Evolutionary conservation across 2,113 vertebrate species (phyloP), one percentile per base, ranked within the genome.

Genomic region (Phasianus colchicus): DNA sequence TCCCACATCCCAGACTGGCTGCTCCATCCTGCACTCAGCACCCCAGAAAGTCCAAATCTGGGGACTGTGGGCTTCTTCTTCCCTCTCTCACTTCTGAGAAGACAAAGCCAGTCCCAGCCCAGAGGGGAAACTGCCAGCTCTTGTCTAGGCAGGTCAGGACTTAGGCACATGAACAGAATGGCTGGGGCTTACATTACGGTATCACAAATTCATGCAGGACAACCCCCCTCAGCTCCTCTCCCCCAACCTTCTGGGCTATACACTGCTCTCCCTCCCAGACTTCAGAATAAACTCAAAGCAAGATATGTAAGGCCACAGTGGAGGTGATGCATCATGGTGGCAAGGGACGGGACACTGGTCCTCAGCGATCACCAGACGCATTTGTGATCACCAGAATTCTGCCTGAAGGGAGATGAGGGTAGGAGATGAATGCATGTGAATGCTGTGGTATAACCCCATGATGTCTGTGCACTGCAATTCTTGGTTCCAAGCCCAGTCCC

Each of bases 311-410:
- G 4, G 11, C 18, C 48, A 50, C 36, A 45, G 72, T 42, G 13
- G 77, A 76, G 63, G n/a, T 91, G 58, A 14, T 5, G 4, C 48
- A 21, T 82, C 45, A 48, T 6, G 15, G 19, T 80, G 25, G 50
- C 30, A 13, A 85, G 86, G 24, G 12, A 75, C 0, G 0, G 42
- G n/a, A 61, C 0, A 0, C 12, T 1, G 3, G 18, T 32, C 27
- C 25, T 74, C 72, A 45, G 4, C 45, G 0, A 0, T 0, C 27
- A 4, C 45, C 57, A n/a, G 27, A 27, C 70, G 63, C 9, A 5
- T 43, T 77, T 25, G 7, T 10, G 6, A 10, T 32, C 20, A 17
- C 43, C 76, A 67, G 19, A 40, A 61, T 79, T 34, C 67, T 75
- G 34, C 20, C 52, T 83, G 34, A 4, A 18, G 20, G 27, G 36